Evolutionary conservation across 2,797 vertebrate species (phyloP), one percentile per base, ranked within the genome.

Genomic region (Enteromius afrohamiltoni): DNA sequence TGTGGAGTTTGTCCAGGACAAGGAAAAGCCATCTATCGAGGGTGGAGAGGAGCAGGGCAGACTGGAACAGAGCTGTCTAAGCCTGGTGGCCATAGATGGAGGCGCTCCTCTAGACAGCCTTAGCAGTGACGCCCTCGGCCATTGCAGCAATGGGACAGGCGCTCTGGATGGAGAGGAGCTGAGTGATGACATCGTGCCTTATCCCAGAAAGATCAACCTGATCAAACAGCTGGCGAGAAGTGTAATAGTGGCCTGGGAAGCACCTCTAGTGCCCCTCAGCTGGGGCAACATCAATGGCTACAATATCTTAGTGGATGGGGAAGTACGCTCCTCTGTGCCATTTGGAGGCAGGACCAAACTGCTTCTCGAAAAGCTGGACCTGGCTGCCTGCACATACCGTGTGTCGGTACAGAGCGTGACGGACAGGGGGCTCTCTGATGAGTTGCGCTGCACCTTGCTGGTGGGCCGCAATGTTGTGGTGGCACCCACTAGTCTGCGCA

Each of bases 221-320:
- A 99, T 99, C 86, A 99, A 99, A 91, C 98, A 99, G 91, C 94
- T 99, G 86, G 98, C 97, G 93, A 97, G 97, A 90, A 99, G 98
- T 77, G 98, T 98, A 82, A 99, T 99, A 69, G 96, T 99, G 94
- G 97, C 97, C 90, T 99, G 98, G 98, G 98, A 99, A 89, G 94
- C 96, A 11, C 96, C 97, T 0, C 82, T 94, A 1, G 93, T 97
- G 93, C 96, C 97, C 77, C 94, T 95, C 0, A 95, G 96, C 85
- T 97, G 97, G 97, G 97, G 97, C 60, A 91, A 95, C 19, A 90
- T 99, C 90, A 97, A 94, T 83, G 94, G 96, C 91, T 99, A 99
- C 94, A 97, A 96, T 0, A 95, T 99, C 40, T 93, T 98, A 84
- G 96, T 98, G 78, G 97, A 98, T 55, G 95, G 95, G 26, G 97